These are phyloP conservation scores for Littorina saxatilis DNA, from an alignment of 1,140 invertebrate genomes.

Conservation along the genomic window DNA sequence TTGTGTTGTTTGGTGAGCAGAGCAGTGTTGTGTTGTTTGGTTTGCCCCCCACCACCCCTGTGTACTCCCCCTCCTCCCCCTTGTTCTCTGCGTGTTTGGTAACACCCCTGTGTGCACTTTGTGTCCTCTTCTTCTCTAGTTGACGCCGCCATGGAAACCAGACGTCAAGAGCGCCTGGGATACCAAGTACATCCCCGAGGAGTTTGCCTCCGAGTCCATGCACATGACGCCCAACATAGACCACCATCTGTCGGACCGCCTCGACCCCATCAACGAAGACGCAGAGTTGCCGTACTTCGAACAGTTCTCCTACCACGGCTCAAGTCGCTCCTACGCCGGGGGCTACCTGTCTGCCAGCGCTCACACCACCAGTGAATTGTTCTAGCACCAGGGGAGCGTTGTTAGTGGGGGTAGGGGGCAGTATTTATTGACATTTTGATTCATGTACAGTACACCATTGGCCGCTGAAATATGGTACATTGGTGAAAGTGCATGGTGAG, in stretches of 20 bases:
- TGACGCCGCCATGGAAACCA: slow-evolving; percentile 72
- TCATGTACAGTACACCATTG: no score
- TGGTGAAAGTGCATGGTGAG: no score
- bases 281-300: slow-evolving; percentile 83
- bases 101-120: not conserved
- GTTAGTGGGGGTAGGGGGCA: not conserved
- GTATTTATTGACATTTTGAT: no score
- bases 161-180: slow-evolving; percentile 70
- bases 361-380: slow-evolving; percentile 29
- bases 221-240: slow-evolving; percentile 63
- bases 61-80: not conserved
- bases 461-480: no score
- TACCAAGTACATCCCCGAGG: slow-evolving; percentile 74
- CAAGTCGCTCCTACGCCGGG: slow-evolving; percentile 59
- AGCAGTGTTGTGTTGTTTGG: no score
- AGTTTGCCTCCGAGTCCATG: slow-evolving; percentile 71
- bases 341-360: slow-evolving; percentile 32
- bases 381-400: not conserved
- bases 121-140: slow-evolving; percentile 53
- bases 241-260: slow-evolving; percentile 76
- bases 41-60: no score
- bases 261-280: slow-evolving; percentile 84
- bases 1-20: no score
- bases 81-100: not conserved
- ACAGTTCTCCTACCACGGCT: slow-evolving; percentile 85